Conservation (phyloP, 2,888 invertebrate genomes). For the Oligia strigilis region DNA sequence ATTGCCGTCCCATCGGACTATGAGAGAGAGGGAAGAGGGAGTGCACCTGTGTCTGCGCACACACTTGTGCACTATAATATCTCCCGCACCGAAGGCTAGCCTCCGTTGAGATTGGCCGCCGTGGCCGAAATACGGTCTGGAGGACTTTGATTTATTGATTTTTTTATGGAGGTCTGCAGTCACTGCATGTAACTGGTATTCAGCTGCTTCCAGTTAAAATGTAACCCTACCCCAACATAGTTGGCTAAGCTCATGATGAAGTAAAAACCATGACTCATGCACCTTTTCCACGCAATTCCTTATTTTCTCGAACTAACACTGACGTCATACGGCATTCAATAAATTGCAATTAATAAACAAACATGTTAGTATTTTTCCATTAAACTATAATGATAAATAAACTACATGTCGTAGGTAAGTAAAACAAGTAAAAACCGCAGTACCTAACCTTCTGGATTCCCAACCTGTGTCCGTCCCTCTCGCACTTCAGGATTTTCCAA, state of each 20-base stretch:
- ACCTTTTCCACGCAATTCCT: background rate
- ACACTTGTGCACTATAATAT: too few species aligned
- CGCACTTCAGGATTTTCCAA: background rate
- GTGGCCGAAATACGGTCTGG: too few species aligned
- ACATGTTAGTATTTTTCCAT: slow-evolving; percentile 10
- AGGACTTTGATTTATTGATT: too few species aligned
- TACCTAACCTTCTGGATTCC: slow-evolving; percentile 55
- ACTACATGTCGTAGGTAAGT: background rate
- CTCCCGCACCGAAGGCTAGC: too few species aligned
- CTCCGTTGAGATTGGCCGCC: too few species aligned
- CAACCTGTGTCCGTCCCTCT: background rate
- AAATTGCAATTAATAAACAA: slow-evolving; percentile 23
- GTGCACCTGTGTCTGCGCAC: too few species aligned
- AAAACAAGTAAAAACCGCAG: slow-evolving; percentile 53
- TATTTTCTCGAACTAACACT: background rate
- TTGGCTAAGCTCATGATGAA: background rate
- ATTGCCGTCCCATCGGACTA: too few species aligned
- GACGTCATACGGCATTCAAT: background rate
- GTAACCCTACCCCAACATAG: too few species aligned
- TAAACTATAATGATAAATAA: background rate
- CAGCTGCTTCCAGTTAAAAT: too few species aligned
- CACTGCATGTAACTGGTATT: too few species aligned
- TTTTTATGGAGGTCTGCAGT: too few species aligned
- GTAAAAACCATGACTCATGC: background rate
- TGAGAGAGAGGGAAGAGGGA: too few species aligned